These are phyloP conservation scores for Phaenicophaeus curvirostris DNA, from an alignment of 2,797 vertebrate species.

Conservation along the genomic window DNA sequence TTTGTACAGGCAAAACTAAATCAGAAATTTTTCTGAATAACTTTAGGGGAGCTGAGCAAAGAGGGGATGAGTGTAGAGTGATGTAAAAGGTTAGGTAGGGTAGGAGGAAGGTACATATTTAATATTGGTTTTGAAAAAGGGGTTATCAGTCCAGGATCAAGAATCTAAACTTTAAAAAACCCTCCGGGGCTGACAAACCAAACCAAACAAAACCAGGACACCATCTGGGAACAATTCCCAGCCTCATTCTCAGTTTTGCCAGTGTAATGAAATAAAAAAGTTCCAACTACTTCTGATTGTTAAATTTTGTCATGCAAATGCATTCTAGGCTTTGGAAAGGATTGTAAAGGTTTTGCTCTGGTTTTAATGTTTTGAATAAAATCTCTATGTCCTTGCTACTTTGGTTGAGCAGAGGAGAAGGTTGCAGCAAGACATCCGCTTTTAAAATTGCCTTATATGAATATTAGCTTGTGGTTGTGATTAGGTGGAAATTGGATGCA, in stretches of 20 bases:
- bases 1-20: neutral
- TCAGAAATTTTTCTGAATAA: neutral
- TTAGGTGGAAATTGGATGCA: neutral
- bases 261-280: neutral
- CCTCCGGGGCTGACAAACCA: neutral
- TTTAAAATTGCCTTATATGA: neutral
- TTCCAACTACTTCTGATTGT: neutral
- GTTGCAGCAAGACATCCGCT: neutral
- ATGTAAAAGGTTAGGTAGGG: neutral
- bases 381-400: neutral
- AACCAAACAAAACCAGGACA: neutral
- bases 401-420: neutral
- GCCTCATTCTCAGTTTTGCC: constrained; percentile 12
- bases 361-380: constrained; percentile 9
- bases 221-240: constrained; percentile 60
- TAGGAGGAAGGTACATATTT: neutral
- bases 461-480: neutral
- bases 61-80: neutral
- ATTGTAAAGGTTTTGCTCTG: constrained; percentile 15
- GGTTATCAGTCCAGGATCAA: neutral
- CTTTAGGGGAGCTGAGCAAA: neutral
- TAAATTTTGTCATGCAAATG: constrained; percentile 49
- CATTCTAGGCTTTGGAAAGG: neutral
- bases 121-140: neutral
- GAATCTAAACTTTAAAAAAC: constrained; percentile 13